Evolutionary conservation across 2,797 vertebrate genomes (phyloP).

Genomic region (Betta splendens): DNA sequence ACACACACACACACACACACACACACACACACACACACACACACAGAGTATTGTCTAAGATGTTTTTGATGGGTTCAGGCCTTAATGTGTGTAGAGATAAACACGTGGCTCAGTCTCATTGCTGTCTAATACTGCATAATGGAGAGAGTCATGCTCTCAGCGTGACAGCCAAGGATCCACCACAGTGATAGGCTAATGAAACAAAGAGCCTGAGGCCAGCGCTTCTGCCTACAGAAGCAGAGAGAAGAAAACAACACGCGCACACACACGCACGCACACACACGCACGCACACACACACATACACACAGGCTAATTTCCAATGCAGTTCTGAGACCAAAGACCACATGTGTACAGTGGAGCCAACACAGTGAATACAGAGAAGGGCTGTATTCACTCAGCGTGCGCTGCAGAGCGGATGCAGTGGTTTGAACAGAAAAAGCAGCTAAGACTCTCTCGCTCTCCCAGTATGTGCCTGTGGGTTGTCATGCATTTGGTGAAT

Average conservation of each 20-base stretch:
- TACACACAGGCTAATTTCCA: constrained; percentile 56
- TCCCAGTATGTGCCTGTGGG: constrained; percentile 2
- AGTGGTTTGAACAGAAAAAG: constrained; percentile 35
- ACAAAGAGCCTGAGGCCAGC: constrained; percentile 60
- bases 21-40: too few species aligned
- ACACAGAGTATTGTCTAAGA: constrained; percentile 41
- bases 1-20: too few species aligned
- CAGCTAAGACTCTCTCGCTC: constrained; percentile 29
- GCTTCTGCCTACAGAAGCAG: constrained; percentile 44
- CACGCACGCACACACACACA: constrained; percentile 16
- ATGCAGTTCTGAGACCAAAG: constrained; percentile 30
- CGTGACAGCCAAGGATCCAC: constrained; percentile 60
- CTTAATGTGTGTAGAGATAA: constrained; percentile 58
- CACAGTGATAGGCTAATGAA: constrained; percentile 64
- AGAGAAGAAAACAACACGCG: constrained; percentile 7
- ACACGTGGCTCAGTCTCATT: constrained; percentile 52
- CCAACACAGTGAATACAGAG: constrained; percentile 40
- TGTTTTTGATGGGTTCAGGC: constrained; percentile 35
- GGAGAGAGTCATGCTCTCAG: constrained; percentile 55
- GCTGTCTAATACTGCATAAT: constrained; percentile 62
- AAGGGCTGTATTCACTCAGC: constrained; percentile 27
- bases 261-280: too few species aligned
- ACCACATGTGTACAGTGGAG: constrained; percentile 31
- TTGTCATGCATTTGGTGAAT: constrained; percentile 11
- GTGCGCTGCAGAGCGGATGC: constrained; percentile 26